Evolutionary conservation across 35 echinoderm and acorn worm species (phyloP), one percentile per base, ranked within the genome.

Genomic region (Heliocidaris erythrogramma): DNA sequence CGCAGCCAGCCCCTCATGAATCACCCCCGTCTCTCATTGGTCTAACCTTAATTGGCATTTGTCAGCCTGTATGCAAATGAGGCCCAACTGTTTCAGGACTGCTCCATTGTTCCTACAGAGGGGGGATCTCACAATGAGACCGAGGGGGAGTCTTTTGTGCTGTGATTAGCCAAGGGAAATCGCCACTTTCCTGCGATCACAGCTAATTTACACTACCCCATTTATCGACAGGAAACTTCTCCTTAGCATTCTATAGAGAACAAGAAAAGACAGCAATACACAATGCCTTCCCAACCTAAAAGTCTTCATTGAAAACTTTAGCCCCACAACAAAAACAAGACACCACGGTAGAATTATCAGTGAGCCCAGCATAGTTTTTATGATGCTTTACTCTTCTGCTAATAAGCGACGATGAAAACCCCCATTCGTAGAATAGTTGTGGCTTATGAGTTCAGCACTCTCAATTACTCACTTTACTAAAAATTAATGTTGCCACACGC

Each of bases 21-120:
- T 92, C 91, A 92, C 91, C 91, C 91, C 91, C 47, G 48, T 29
- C 32, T 27, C 91, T 59, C 91, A 92, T 92, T 92, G 91, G 91
- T 59, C 49, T 59, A 92, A 48, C n/a, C 91, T 48, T 92, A 92
- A 92, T 92, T 92, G 91, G 91, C 91, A 92, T 92, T 92, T 92
- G 91, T 92, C 91, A 92, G 91, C 91, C 91, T 92, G 91, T 59
- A 92, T 92, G 91, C 91, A 92, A 92, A 92, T 92, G 47, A 92
- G 49, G n/a, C 49, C 30, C 91, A 92, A 48, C 91, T 92, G 91
- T 92, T 49, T 49, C 29, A 30, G 91, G 91, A 92, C 91, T 92
- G 91, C 31, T 49, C 91, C 91, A 92, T 92, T 92, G 91, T 92
- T 92, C 18, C 91, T 24, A 27, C 9, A 92, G 29, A 30, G 91